These are phyloP conservation scores for Aleiodes leptofemur DNA, from an alignment of 2,888 invertebrate genomes.

Conservation along the genomic window DNA sequence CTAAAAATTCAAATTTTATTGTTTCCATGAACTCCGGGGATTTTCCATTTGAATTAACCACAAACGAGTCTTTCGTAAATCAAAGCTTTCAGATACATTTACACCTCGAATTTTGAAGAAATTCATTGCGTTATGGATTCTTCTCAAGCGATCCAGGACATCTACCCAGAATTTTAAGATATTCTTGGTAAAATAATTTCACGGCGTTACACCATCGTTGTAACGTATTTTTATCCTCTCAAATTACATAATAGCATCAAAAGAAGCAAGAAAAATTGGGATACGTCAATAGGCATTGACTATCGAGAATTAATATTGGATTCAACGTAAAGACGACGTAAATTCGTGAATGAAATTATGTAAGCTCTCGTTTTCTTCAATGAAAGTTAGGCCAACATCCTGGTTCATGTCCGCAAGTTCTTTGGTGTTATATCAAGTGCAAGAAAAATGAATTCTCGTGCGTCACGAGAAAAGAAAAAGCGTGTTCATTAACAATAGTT, in stretches of 20 bases:
- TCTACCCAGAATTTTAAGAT: conserved; percentile 32
- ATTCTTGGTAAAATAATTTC: conserved; percentile 36
- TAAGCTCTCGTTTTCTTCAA: conserved; percentile 50
- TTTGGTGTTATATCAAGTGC: background rate
- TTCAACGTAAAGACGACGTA: conserved; percentile 38
- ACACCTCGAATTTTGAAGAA: conserved; percentile 12
- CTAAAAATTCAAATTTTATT: background rate
- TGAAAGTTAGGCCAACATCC: conserved; percentile 49
- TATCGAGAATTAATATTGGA: conserved; percentile 25
- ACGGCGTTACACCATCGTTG: conserved; percentile 21
- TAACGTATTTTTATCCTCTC: conserved; percentile 14
- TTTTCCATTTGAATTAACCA: conserved; percentile 20
- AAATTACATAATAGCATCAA: conserved; percentile 19
- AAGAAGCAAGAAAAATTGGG: conserved; percentile 17
- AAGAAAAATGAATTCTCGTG: conserved; percentile 24
- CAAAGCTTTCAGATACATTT: conserved; percentile 1
- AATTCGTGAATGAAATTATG: conserved; percentile 41
- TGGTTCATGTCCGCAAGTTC: conserved; percentile 34
- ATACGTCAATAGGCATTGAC: background rate
- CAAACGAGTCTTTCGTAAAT: conserved; percentile 9
- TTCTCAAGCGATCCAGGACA: conserved; percentile 20
- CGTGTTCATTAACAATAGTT: background rate
- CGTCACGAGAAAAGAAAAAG: conserved; percentile 37
- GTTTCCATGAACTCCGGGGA: background rate
- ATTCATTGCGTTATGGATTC: conserved; percentile 31